Evolutionary conservation across 1,140 invertebrate species (phyloP).

Genomic region (Homarus americanus): DNA sequence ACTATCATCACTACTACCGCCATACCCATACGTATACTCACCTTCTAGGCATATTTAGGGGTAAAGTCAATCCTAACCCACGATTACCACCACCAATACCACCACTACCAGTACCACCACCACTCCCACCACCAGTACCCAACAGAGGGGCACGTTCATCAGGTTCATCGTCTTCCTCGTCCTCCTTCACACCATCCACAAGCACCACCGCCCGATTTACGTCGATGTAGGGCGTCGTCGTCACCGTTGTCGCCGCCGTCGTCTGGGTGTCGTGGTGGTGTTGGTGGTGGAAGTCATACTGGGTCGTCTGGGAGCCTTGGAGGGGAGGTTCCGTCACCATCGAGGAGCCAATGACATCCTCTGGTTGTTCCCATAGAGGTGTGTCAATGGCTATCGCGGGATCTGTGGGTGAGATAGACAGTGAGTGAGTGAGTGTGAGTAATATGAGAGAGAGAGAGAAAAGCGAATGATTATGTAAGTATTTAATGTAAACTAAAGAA

Average conservation of each 20-base stretch:
- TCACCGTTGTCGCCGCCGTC: background rate
- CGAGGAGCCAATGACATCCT: conserved; percentile 7
- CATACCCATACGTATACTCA: background rate
- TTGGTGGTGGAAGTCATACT: background rate
- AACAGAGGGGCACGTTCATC: conserved; percentile 16
- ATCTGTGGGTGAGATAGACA: conserved; percentile 19
- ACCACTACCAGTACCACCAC: background rate
- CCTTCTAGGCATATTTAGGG: conserved; percentile 27
- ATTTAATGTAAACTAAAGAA: no score
- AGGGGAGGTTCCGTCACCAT: background rate
- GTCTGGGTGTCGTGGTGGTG: background rate
- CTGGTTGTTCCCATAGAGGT: conserved; percentile 35
- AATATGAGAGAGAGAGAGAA: background rate
- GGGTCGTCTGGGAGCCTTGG: background rate
- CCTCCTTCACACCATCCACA: background rate
- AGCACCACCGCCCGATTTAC: background rate
- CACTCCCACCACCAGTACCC: background rate
- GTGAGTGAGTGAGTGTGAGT: background rate
- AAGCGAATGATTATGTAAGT: background rate
- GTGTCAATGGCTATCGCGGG: conserved; percentile 30
- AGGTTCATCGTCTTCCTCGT: conserved; percentile 1
- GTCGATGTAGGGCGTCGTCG: conserved; percentile 1
- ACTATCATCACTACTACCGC: background rate
- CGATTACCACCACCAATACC: background rate
- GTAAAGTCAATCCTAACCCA: background rate